Evolutionary conservation across 2,797 vertebrate species (phyloP).

Genomic region (Diglossa cyanea): DNA sequence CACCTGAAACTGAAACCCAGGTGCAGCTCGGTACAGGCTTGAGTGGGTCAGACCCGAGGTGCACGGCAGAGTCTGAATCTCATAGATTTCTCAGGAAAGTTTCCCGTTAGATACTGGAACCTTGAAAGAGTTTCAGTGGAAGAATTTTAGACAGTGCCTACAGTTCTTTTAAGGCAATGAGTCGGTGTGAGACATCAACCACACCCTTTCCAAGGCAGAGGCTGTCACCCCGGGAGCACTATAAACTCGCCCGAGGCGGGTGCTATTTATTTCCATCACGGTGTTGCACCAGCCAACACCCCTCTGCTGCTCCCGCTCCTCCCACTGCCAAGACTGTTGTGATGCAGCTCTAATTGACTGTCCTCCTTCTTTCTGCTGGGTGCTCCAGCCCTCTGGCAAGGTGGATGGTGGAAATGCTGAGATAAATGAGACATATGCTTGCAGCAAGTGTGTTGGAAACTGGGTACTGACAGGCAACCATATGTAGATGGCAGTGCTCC

Average conservation of each 20-base stretch:
- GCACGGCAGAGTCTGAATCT: fast-evolving
- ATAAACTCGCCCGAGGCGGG: background rate
- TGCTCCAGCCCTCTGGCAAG: background rate
- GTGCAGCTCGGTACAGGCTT: background rate
- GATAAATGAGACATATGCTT: background rate
- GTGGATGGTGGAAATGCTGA: background rate
- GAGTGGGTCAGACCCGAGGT: background rate
- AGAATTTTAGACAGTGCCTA: background rate
- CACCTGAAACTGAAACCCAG: background rate
- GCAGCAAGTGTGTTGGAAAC: background rate
- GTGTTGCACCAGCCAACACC: background rate
- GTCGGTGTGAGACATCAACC: background rate
- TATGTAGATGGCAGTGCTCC: slow-evolving; percentile 33
- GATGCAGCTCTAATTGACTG: background rate
- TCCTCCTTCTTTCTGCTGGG: background rate
- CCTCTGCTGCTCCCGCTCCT: background rate
- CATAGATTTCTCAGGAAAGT: background rate
- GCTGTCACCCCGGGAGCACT: background rate
- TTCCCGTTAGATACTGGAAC: background rate
- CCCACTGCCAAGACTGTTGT: background rate
- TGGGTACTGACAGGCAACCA: background rate
- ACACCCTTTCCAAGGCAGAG: slow-evolving; percentile 1
- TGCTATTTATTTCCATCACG: background rate
- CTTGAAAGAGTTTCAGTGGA: background rate
- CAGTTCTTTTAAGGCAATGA: background rate